A percentile compares a stretch with the other conserved stretches of the same genome.
Evolutionary conservation across 2,888 invertebrate genomes (phyloP).

Genomic region (Torymus texanus): DNA sequence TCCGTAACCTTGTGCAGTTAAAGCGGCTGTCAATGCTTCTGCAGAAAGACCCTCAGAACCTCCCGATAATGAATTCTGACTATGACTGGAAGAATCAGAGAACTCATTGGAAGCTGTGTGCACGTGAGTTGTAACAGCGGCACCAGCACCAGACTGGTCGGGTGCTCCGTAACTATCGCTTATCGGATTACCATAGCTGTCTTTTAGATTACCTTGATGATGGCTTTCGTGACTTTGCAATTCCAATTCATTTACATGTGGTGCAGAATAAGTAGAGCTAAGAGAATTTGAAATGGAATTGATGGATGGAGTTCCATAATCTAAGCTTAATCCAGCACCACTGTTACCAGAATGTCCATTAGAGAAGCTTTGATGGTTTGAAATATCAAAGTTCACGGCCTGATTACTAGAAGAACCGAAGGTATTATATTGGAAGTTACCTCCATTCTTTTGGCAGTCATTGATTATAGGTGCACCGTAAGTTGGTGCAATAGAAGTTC

Average conservation of each 20-base stretch:
- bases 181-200: constrained; percentile 71
- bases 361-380: constrained; percentile 44
- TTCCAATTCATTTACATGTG: constrained; percentile 66
- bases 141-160: constrained; percentile 54
- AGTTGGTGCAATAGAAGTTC: constrained; percentile 60
- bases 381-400: constrained; percentile 20
- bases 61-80: constrained; percentile 54
- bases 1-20: constrained; percentile 64
- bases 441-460: constrained; percentile 60
- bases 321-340: not conserved
- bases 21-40: constrained; percentile 65
- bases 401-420: constrained; percentile 29
- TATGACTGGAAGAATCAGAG: constrained; percentile 54
- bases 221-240: constrained; percentile 63
- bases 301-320: constrained; percentile 3
- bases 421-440: constrained; percentile 51
- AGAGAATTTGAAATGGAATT: constrained; percentile 34
- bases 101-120: constrained; percentile 54
- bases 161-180: constrained; percentile 57
- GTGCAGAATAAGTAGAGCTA: constrained; percentile 56
- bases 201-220: constrained; percentile 63
- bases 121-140: constrained; percentile 55
- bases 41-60: constrained; percentile 61
- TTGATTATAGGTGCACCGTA: constrained; percentile 66
- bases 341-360: not conserved